These are phyloP conservation scores for Mayetiola destructor DNA, from an alignment of 2,888 invertebrate genomes.

Conservation along the genomic window DNA sequence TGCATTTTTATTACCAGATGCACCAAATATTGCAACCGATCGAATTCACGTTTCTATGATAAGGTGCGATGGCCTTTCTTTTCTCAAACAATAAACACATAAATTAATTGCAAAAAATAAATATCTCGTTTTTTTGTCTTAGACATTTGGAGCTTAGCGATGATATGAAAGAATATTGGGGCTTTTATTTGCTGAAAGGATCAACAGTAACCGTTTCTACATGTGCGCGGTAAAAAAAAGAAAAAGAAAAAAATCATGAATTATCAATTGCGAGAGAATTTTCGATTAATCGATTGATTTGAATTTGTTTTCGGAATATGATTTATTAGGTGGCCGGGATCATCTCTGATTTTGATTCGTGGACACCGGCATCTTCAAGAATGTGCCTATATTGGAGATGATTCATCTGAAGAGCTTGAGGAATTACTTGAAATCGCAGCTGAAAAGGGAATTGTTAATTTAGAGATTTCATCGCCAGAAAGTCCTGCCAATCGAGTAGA, in stretches of 20 bases:
- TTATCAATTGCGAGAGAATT: too few relatives aligned
- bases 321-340: conserved; percentile 51
- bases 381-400: conserved; percentile 67
- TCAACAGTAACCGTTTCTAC: conserved; percentile 60
- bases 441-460: conserved; percentile 29
- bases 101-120: background rate
- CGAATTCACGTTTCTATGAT: conserved; percentile 52
- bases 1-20: conserved; percentile 51
- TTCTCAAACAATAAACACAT: background rate
- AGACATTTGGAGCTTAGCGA: conserved; percentile 50
- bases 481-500: conserved; percentile 45
- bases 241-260: background rate
- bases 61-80: too few relatives aligned
- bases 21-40: conserved; percentile 43
- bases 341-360: conserved; percentile 59
- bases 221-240: conserved; percentile 48
- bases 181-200: conserved; percentile 60
- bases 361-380: conserved; percentile 63
- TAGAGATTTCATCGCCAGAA: conserved; percentile 25
- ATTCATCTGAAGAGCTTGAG: conserved; percentile 61
- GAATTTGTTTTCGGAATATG: background rate
- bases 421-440: conserved; percentile 41
- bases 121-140: background rate
- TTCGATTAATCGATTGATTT: background rate
- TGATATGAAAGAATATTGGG: conserved; percentile 74